phyloP scores from a whole-genome alignment of 2,888 invertebrate genomes.

The Rotaria macrura region DNA sequence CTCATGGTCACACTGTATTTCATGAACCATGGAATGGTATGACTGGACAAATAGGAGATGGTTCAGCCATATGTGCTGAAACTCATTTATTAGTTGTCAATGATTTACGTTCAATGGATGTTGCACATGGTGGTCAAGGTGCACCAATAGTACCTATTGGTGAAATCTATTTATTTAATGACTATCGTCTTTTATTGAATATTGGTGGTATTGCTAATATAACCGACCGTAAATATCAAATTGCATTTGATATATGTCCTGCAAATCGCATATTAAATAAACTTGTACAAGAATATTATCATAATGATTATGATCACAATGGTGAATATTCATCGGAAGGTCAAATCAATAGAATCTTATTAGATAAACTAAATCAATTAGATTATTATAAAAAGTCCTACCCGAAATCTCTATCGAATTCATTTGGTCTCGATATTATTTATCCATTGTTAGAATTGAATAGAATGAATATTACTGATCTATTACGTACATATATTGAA shows the following conservation, averaged over 20 bases:
- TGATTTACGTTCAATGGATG: conserved; percentile 43
- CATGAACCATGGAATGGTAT: conserved; percentile 42
- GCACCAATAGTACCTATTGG: conserved; percentile 44
- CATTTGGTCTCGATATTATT: conserved; percentile 41
- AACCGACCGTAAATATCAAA: conserved; percentile 37
- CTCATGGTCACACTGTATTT: conserved; percentile 45
- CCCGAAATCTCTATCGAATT: conserved; percentile 42
- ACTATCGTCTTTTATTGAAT: conserved; percentile 42
- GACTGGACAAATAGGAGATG: conserved; percentile 44
- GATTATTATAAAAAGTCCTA: conserved; percentile 39
- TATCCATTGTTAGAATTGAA: conserved; percentile 40
- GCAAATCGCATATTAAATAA: conserved; percentile 43
- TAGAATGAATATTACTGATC: conserved; percentile 35
- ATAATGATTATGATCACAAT: conserved; percentile 39
- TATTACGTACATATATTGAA: conserved; percentile 41
- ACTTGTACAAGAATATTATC: conserved; percentile 37
- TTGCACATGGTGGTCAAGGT: conserved; percentile 44
- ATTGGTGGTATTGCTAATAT: conserved; percentile 45
- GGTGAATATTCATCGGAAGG: conserved; percentile 40
- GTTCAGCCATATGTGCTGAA: conserved; percentile 41
- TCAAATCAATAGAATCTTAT: conserved; percentile 36
- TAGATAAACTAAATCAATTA: conserved; percentile 38
- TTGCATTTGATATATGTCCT: conserved; percentile 40
- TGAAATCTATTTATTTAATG: conserved; percentile 40
- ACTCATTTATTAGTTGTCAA: conserved; percentile 40